Conservation (phyloP, 2,113 vertebrate species). For the Thamnaconus septentrionalis region DNA sequence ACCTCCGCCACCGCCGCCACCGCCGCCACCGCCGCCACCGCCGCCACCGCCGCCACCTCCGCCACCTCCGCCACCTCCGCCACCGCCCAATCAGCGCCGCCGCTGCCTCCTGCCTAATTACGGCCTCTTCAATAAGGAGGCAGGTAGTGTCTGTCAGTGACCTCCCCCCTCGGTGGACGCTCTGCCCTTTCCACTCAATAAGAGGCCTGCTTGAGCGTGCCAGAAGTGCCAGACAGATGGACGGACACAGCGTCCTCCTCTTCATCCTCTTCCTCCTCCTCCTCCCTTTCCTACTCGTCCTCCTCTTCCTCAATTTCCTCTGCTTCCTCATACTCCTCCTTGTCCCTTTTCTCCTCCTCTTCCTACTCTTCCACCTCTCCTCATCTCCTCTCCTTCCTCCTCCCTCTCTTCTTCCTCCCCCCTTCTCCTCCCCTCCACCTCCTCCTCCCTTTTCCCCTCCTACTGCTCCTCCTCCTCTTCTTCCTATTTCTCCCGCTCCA, state of each 20-base stretch:
- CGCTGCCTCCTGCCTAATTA: constrained; percentile 47
- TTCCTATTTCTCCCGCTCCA: too few species aligned
- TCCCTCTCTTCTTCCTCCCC: too few species aligned
- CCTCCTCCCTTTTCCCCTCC: too few species aligned
- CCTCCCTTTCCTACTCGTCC: constrained; percentile 16
- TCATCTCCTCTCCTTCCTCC: too few species aligned
- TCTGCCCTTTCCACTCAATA: constrained; percentile 49
- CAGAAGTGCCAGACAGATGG: constrained; percentile 9
- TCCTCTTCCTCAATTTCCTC: too few species aligned
- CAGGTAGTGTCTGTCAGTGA: constrained; percentile 1
- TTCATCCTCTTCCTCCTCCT: constrained; percentile 23
- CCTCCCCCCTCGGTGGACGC: constrained; percentile 27
- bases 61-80: too few species aligned
- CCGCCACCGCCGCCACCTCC: constrained; percentile 12
- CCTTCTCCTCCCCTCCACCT: too few species aligned
- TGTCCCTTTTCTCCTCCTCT: too few species aligned
- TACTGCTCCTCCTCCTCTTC: too few species aligned
- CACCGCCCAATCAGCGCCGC: constrained; percentile 45
- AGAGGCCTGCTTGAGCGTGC: constrained; percentile 22
- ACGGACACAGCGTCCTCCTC: constrained; percentile 1
- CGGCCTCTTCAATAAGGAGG: constrained; percentile 39
- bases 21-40: constrained; percentile 22
- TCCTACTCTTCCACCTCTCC: too few species aligned
- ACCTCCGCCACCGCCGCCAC: not conserved
- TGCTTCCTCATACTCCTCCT: too few species aligned